Percentiles rank a stretch among this genome's conserved stretches.
Evolutionary conservation across 1,140 invertebrate species (phyloP).

Genomic region (Leptoteleia sp.): DNA sequence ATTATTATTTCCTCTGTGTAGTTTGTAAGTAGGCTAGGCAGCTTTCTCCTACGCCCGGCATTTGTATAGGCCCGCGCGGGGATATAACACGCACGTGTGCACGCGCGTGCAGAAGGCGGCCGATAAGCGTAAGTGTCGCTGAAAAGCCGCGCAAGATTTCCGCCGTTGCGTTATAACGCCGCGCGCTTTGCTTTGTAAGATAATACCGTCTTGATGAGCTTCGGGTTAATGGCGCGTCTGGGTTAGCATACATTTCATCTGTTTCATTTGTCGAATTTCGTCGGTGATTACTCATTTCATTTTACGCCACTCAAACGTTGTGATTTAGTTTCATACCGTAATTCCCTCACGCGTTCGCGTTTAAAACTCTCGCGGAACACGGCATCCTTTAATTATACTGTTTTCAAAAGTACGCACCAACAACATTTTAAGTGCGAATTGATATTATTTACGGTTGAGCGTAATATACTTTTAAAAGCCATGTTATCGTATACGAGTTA

Average conservation of each 20-base stretch:
- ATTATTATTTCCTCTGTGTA: conserved; percentile 63
- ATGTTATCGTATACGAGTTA: too few species aligned
- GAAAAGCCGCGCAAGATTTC: neutral
- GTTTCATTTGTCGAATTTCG: conserved; percentile 47
- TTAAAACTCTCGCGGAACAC: conserved; percentile 12
- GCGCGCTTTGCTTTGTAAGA: conserved; percentile 7
- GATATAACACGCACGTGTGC: conserved; percentile 18
- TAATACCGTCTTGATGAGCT: conserved; percentile 56
- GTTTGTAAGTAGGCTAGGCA: conserved; percentile 56
- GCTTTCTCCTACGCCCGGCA: conserved; percentile 40
- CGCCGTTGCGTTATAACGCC: conserved; percentile 35
- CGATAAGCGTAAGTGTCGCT: too few species aligned
- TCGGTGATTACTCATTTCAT: conserved; percentile 57
- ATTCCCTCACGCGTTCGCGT: conserved; percentile 25
- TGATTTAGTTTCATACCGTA: conserved; percentile 29
- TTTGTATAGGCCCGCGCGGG: conserved; percentile 16
- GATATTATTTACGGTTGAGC: too few species aligned
- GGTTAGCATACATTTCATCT: conserved; percentile 40
- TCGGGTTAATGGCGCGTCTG: conserved; percentile 49
- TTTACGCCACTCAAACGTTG: conserved; percentile 37
- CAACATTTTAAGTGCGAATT: too few species aligned
- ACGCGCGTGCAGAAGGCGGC: neutral
- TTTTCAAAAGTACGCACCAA: too few species aligned
- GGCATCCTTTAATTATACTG: conserved; percentile 43
- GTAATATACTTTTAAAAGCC: too few species aligned